Base-by-base conservation (phyloP, 2,113 vertebrate genomes). In the Triplophysa tibetana region DNA sequence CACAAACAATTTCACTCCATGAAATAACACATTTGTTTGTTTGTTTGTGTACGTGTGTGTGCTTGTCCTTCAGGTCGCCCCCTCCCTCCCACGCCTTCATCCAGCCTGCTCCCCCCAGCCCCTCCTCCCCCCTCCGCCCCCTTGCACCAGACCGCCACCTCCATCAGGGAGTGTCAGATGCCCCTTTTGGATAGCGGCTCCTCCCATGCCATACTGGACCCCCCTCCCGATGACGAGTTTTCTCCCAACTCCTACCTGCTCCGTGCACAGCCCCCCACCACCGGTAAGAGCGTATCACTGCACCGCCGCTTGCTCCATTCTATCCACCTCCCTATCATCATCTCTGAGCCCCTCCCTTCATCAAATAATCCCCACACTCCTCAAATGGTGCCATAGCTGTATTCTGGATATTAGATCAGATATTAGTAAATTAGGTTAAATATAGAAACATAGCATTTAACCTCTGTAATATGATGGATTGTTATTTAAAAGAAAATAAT, bases 121-220 rank as follows among this genome's bases (percentile, higher is more conserved):
- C 95, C 95, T 89, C 95, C 95, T 90, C 94, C 94, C 89, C 94
- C 95, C 90, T 93, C 83, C 5, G 85, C 92, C 90, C 94, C 95
- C 88, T 93, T 94, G 91, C 94, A 94, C 90, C 93, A 94, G 90
- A 91, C 90, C 88, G 93, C 93, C 77, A 93, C 93, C 90, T 93
- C 93, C 91, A 82, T 89, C 82, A 81, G 88, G 85, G 89, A 89
- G 82, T 96, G 95, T 93, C 95, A 96, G 93, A 95, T 96, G 93
- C 95, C 94, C 88, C 94, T 96, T 91, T 93, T 96, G 93, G 95
- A 96, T 92, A 95, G 95, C 92, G 95, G 95, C 83, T 93, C 94
- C 84, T 93, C 95, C 87, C 95, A 95, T 93, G 93, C 94, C 89
- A 95, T 95, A 90, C 94, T 96, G 94, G 95, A 96, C 87, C 94